Conservation (phyloP, 2,113 vertebrate species). For the Indicator indicator region DNA sequence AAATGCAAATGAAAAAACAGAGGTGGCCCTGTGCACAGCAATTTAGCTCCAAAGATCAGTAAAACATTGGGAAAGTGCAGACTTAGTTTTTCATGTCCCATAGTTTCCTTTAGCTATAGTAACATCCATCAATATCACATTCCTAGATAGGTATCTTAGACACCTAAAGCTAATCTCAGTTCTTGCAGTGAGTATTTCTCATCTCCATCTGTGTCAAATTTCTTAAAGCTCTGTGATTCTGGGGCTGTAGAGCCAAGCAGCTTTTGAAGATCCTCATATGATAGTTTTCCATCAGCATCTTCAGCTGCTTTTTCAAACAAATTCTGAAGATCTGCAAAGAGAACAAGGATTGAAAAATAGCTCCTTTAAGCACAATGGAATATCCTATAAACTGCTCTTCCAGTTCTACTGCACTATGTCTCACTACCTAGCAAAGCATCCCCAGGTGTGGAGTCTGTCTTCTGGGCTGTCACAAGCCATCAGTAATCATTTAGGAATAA, state of each 20-base stretch:
- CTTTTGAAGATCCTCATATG: slow-evolving; percentile 67
- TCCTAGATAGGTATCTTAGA: slow-evolving; percentile 64
- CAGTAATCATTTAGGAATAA: neutral
- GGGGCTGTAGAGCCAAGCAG: slow-evolving; percentile 58
- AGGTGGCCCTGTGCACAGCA: slow-evolving; percentile 65
- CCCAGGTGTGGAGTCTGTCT: neutral
- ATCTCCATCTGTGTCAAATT: slow-evolving; percentile 76
- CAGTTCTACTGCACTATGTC: neutral
- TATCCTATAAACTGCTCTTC: neutral
- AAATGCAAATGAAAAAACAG: slow-evolving; percentile 51
- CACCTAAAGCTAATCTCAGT: slow-evolving; percentile 73
- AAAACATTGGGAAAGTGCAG: slow-evolving; percentile 58
- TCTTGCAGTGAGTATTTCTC: slow-evolving; percentile 75
- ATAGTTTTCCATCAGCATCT: slow-evolving; percentile 67
- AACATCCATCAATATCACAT: slow-evolving; percentile 19
- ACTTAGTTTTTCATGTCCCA: neutral
- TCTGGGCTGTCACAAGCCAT: neutral
- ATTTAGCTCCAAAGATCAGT: slow-evolving; percentile 55
- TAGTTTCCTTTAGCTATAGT: slow-evolving; percentile 49
- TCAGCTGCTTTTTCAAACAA: slow-evolving; percentile 67
- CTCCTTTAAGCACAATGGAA: neutral
- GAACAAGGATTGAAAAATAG: neutral
- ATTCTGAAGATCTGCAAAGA: slow-evolving; percentile 76
- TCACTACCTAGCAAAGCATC: neutral
- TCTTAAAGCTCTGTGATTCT: slow-evolving; percentile 56